These are phyloP conservation scores for Sebastes dallii DNA, from an alignment of 2,797 vertebrate species.

Conservation along the genomic window DNA sequence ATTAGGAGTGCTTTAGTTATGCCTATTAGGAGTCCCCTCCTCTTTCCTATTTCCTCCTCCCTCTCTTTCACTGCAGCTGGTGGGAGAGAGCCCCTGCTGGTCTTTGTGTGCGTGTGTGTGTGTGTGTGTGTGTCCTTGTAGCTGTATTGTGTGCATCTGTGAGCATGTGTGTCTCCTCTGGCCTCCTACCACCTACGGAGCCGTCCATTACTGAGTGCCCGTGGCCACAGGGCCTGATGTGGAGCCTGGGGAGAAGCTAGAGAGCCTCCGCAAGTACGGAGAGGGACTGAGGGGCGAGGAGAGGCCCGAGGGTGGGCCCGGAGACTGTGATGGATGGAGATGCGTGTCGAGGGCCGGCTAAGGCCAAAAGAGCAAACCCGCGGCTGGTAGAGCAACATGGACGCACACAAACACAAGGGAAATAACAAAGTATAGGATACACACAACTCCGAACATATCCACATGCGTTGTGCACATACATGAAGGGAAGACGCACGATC, in stretches of 20 bases:
- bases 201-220: slow-evolving; percentile 86
- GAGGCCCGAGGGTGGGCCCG: slow-evolving; percentile 68
- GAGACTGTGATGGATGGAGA: slow-evolving; percentile 79
- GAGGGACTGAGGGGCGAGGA: slow-evolving; percentile 55
- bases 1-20: slow-evolving; percentile 82
- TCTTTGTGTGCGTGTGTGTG: slow-evolving; percentile 60
- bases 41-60: slow-evolving; percentile 82
- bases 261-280: slow-evolving; percentile 81
- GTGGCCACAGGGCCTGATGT: slow-evolving; percentile 71
- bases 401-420: slow-evolving; percentile 74
- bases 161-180: slow-evolving; percentile 63
- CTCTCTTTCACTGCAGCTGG: slow-evolving; percentile 84
- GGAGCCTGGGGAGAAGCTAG: slow-evolving; percentile 76
- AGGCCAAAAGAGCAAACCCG: slow-evolving; percentile 75
- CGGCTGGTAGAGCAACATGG: slow-evolving; percentile 42
- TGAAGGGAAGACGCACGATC: slow-evolving; percentile 18
- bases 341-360: slow-evolving; percentile 61
- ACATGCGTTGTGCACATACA: slow-evolving; percentile 35
- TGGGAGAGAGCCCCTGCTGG: slow-evolving; percentile 78
- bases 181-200: slow-evolving; percentile 77
- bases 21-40: slow-evolving; percentile 77
- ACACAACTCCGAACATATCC: slow-evolving; percentile 1
- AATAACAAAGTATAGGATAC: slow-evolving; percentile 63
- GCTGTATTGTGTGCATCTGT: slow-evolving; percentile 58
- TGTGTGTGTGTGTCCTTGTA: slow-evolving; percentile 41